Base-by-base conservation (phyloP, 2,113 vertebrate genomes). In the Ammodytes marinus region DNA sequence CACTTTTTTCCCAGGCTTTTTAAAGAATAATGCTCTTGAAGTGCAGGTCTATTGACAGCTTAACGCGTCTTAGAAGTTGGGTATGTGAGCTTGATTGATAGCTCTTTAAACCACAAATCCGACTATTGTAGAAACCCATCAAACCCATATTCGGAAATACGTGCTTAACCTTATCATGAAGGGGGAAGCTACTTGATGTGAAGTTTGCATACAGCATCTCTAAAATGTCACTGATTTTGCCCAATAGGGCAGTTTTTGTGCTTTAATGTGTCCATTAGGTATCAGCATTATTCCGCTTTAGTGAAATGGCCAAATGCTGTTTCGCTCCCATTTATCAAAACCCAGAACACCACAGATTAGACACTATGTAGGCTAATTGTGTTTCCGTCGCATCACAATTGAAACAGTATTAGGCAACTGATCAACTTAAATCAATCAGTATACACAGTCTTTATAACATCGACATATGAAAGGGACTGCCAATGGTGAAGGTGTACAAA, bases 1-100 rank as follows among this genome's bases (percentile, higher is more conserved):
- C 27, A 40, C 45, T 57, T 78, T 69, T 74, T 61, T 78, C 64
- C 64, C 40, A 61, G 55, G 53, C 73, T 37, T 43, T 75, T 79
- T 58, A 78, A 79, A 74, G 58, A 82, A 80, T 59, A 43, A 57
- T 43, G 35, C 0, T 69, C 14, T 60, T 45, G 39, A 37, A 70
- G 42, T 19, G 37, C 57, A 74, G 70, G 72, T 50, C 67, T 50
- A 65, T 43, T 55, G 58, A 64, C 35, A 53, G 45, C 14, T 74
- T 40, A 74, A 47, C 19, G 61, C n/a, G 69, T 78, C 35, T 54
- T 39, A 52, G 27, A 27, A 27, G 47, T 64, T 42, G 42, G 43
- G 52, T 58, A 52, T 77, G 42, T 39, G 17, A 27, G 27, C 46
- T 74, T 66, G 13, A 72, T 39, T 43, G 17, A 65, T 53, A 59